phyloP scores from a whole-genome alignment of 2,888 invertebrate species.

The Netelia inedita region DNA sequence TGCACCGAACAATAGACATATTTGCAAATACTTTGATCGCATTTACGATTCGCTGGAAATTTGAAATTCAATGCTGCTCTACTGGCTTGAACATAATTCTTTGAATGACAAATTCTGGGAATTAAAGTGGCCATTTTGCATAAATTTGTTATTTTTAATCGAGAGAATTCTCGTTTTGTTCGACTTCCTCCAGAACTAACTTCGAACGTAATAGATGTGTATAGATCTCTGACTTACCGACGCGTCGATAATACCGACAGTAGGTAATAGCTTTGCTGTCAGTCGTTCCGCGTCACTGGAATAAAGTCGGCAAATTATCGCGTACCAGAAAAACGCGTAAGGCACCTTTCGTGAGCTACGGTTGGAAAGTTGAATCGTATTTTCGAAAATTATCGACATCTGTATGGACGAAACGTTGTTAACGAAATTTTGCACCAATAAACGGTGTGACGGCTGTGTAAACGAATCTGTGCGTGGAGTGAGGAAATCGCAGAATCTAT shows the following conservation, averaged over 20 bases:
- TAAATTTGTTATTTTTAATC: too few species aligned
- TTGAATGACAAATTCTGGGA: too few species aligned
- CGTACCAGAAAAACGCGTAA: not conserved
- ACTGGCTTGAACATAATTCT: too few species aligned
- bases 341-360: not conserved
- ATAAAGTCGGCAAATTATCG: not conserved
- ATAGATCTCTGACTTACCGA: conserved; percentile 40
- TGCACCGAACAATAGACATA: not conserved
- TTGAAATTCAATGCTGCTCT: too few species aligned
- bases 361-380: not conserved
- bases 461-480: too few species aligned
- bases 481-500: too few species aligned
- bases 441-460: too few species aligned
- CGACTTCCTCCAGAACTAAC: too few species aligned
- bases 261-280: not conserved
- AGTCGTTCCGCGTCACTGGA: not conserved
- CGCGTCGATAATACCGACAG: conserved; percentile 6
- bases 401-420: not conserved
- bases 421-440: too few species aligned
- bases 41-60: not conserved
- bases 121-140: too few species aligned
- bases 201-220: not conserved
- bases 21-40: not conserved
- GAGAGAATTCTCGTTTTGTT: not conserved
- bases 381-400: not conserved